These are phyloP conservation scores for Enteromius paludinosus DNA, from an alignment of 2,797 vertebrate genomes.

Conservation along the genomic window DNA sequence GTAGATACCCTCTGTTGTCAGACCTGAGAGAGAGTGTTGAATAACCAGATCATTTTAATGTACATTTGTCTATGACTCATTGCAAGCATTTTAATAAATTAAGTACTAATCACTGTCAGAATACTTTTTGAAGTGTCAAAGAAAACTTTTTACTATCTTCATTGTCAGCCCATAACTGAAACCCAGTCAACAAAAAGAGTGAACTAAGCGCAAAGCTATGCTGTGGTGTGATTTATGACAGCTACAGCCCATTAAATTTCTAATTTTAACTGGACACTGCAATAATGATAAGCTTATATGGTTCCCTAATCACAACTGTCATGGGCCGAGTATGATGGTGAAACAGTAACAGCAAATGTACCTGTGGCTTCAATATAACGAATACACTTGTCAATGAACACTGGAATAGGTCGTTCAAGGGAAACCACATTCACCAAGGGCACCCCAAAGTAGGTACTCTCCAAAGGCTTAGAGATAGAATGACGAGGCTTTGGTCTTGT, in stretches of 20 bases:
- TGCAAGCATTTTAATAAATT: conserved; percentile 2
- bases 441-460: conserved; percentile 92
- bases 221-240: conserved; percentile 22
- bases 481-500: conserved; percentile 90
- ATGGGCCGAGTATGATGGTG: background rate
- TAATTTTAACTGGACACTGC: conserved; percentile 33
- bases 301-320: conserved; percentile 2
- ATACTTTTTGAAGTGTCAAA: background rate
- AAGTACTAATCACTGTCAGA: background rate
- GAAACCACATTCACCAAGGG: conserved; percentile 88
- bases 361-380: conserved; percentile 95
- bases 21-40: conserved; percentile 73
- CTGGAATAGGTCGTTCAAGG: conserved; percentile 88
- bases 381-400: conserved; percentile 96
- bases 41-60: background rate
- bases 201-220: background rate
- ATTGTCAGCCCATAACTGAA: background rate
- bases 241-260: conserved; percentile 25
- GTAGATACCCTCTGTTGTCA: conserved; percentile 94
- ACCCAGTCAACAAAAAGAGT: conserved; percentile 1
- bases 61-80: background rate
- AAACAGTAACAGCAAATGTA: conserved; percentile 62
- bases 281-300: conserved; percentile 33
- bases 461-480: conserved; percentile 89
- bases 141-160: background rate